Percentiles rank a stretch among this genome's conserved stretches.
Conservation (phyloP, 2,113 vertebrate species). For the Osmerus eperlanus region DNA sequence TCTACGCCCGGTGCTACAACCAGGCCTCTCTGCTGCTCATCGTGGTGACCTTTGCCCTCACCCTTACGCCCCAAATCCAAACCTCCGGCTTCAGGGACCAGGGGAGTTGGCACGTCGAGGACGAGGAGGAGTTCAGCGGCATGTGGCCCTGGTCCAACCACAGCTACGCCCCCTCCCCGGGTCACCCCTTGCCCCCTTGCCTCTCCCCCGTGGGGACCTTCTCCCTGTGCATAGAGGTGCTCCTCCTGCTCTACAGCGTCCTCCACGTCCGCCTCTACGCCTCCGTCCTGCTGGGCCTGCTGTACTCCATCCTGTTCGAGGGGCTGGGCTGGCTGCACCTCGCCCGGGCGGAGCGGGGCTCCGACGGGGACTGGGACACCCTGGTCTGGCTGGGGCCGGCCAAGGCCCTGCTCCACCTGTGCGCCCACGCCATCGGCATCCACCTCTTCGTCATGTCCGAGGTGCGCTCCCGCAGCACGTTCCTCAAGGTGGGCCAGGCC, state of each 20-base stretch:
- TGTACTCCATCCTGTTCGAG: conserved; percentile 92
- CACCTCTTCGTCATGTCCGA: conserved; percentile 97
- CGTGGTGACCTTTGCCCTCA: conserved; percentile 80
- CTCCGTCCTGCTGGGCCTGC: conserved; percentile 85
- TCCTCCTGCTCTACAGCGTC: conserved; percentile 92
- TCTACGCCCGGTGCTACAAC: conserved; percentile 80
- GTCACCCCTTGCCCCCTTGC: conserved; percentile 56
- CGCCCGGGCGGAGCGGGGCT: conserved; percentile 28
- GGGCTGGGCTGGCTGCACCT: conserved; percentile 83
- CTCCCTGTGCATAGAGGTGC: conserved; percentile 92
- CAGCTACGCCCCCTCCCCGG: conserved; percentile 37
- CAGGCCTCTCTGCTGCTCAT: conserved; percentile 81
- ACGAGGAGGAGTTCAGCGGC: conserved; percentile 49
- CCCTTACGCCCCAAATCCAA: conserved; percentile 84
- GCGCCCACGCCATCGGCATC: conserved; percentile 88
- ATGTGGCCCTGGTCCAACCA: conserved; percentile 50
- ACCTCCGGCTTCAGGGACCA: conserved; percentile 53
- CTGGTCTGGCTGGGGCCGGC: conserved; percentile 83
- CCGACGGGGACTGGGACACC: conserved; percentile 49
- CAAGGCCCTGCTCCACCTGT: conserved; percentile 89
- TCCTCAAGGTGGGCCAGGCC: conserved; percentile 96
- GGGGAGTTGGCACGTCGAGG: conserved; percentile 21
- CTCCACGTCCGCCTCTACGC: conserved; percentile 92
- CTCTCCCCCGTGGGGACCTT: conserved; percentile 93
- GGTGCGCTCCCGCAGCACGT: conserved; percentile 94